Base-by-base conservation (phyloP, 1,140 invertebrate genomes). In the Drosophila littoralis region DNA sequence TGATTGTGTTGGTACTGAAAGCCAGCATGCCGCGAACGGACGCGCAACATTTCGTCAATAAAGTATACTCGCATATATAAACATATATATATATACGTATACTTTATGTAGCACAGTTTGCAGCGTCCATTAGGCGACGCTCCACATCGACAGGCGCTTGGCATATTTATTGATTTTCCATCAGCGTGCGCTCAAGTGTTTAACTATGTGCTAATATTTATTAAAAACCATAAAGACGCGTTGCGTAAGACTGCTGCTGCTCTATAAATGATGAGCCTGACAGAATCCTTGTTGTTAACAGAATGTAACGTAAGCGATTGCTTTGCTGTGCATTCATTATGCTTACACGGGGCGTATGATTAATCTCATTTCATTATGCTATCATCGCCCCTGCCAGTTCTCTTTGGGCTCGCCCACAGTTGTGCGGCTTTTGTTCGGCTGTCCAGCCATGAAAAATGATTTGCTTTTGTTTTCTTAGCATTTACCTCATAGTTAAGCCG, bases 201-300 rank as follows among this genome's bases (percentile, higher is more conserved):
- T 89, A 83, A 89, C 80, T 75, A 80, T 83, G 84, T 88, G 84
- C 84, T 88, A 89, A 88, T 89, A 89, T 89, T 81, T 88, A 88
- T 84, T 89, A 84, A 88, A 89, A 89, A 66, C 68, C 69, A 64
- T 69, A 74, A 88, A 61, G 70, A 66, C 59, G 51, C 70, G 66
- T 84, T 71, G 75, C 69, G 75, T 84, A 81, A 84, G 22, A 2
- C 22, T 22, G 22, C 22, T 22, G 22, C 22, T 5, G 38, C 38
- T 57, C 70, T 73, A 64, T 73, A 81, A 79, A 81, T 69, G 72
- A 59, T 60, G 43, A 69, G 38, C 10, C 12, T 50, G 42, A 28
- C 15, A 15, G 54, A 22, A 22, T 22, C 22, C 22, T 2, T 22
- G 22, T 3, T 83, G 82, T 69, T 67, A 85, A 45, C 59, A 72